Conservation (phyloP, 37 sponge, comb jelly and placozoan species). For the Haliclona indistincta region DNA sequence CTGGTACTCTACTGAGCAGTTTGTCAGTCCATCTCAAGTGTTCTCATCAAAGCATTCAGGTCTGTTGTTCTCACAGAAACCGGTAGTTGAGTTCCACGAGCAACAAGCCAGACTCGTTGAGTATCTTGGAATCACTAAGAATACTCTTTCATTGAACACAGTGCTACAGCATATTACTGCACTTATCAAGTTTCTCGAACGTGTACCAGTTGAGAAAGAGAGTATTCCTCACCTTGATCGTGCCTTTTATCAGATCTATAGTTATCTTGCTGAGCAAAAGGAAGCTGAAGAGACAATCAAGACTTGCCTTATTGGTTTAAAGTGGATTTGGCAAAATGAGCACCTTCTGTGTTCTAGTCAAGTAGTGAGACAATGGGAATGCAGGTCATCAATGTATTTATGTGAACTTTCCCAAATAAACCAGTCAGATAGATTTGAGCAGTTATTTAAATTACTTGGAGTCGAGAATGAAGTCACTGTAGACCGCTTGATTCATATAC, state of each 20-base stretch:
- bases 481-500: not conserved
- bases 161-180: constrained; percentile 18
- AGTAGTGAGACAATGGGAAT: constrained; percentile 24
- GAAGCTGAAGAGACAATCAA: not conserved
- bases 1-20: constrained; percentile 10
- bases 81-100: constrained; percentile 6
- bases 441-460: constrained; percentile 40
- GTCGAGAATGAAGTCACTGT: constrained; percentile 9
- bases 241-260: constrained; percentile 16
- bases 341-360: constrained; percentile 13
- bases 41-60: not conserved
- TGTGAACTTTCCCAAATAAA: constrained; percentile 25
- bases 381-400: constrained; percentile 49
- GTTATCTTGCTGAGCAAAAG: not conserved
- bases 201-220: too few species aligned
- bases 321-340: constrained; percentile 54
- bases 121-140: constrained; percentile 6
- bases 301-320: not conserved
- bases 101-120: too few species aligned
- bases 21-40: constrained; percentile 21
- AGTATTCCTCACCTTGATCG: not conserved
- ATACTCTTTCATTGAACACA: not conserved
- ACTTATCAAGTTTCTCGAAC: not conserved
- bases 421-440: not conserved
- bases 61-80: constrained; percentile 23